phyloP scores from a whole-genome alignment of 2,113 vertebrate genomes.

The Urocitellus parryii region DNA sequence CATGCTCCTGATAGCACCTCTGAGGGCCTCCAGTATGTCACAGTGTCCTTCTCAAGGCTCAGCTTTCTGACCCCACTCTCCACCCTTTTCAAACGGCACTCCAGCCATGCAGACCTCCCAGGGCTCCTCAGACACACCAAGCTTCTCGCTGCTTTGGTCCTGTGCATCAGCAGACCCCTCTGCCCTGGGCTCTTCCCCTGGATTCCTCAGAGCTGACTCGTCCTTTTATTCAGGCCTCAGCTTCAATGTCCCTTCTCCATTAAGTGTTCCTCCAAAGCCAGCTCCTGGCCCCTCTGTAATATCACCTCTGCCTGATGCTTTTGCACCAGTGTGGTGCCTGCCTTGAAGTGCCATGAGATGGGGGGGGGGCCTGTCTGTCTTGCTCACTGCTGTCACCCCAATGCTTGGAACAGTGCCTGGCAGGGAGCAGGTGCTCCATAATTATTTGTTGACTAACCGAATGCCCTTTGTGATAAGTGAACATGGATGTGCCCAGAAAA shows the following conservation, averaged over 20 bases:
- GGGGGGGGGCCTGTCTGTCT: background rate
- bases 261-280: background rate
- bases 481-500: background rate
- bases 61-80: background rate
- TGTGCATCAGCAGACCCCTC: background rate
- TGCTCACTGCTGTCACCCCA: background rate
- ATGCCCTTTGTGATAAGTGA: conserved; percentile 26
- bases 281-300: background rate
- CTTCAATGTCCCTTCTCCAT: background rate
- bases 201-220: background rate
- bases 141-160: background rate
- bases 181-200: background rate
- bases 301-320: background rate
- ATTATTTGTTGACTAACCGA: conserved; percentile 40
- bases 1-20: fast-evolving
- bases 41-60: background rate
- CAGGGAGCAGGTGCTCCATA: background rate
- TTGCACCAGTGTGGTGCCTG: fast-evolving
- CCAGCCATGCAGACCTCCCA: background rate
- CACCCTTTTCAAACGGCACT: background rate
- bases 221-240: background rate
- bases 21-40: background rate
- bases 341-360: background rate
- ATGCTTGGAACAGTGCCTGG: background rate
- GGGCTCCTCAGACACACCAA: background rate